Evolutionary conservation across 2,113 vertebrate species (phyloP), one percentile per base, ranked within the genome.

Genomic region (Anser cygnoides): DNA sequence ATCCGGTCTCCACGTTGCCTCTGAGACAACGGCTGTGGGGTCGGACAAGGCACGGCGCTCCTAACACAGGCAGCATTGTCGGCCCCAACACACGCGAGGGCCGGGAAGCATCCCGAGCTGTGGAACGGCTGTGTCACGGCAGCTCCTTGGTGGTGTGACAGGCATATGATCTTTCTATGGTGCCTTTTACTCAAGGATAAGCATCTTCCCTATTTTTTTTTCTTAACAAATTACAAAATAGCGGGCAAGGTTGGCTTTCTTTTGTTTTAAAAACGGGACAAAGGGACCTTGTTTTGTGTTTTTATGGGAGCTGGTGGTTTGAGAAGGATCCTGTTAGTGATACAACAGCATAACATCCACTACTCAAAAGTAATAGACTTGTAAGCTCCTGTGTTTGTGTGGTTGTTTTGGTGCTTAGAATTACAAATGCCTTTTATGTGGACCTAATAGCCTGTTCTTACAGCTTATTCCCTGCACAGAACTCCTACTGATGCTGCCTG

Each of bases 101-200:
- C 67, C 8, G 39, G 91, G 93, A 52, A 91, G 58, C 39, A 37
- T 79, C 84, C 33, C 0, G 19, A 15, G 70, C 80, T 75, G 39
- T 91, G 96, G 89, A 95, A 89, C 0, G 4, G 80, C 87, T 95
- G 94, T 84, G 93, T 93, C 93, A 87, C 31, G 66, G 77, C 58
- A 79, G 74, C 78, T 93, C 33, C 71, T 61, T 74, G 4, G 77
- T 91, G 87, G 84, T 61, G 54, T 95, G 94, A 95, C n/a, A 39
- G 66, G 77, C 95, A 73, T 88, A n/a, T 95, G 95, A 97, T 96
- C 81, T 44, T 65, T 84, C 66, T 57, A 66, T 72, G 91, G 73
- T 6, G 2, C 35, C 71, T 78, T 63, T 80, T 77, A 52, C 80
- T 87, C 52, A 68, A 58, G 74, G 39, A 79, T 87, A 65, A 95